Conservation (phyloP, 2,797 vertebrate genomes). For the Aselliscus stoliczkanus region DNA sequence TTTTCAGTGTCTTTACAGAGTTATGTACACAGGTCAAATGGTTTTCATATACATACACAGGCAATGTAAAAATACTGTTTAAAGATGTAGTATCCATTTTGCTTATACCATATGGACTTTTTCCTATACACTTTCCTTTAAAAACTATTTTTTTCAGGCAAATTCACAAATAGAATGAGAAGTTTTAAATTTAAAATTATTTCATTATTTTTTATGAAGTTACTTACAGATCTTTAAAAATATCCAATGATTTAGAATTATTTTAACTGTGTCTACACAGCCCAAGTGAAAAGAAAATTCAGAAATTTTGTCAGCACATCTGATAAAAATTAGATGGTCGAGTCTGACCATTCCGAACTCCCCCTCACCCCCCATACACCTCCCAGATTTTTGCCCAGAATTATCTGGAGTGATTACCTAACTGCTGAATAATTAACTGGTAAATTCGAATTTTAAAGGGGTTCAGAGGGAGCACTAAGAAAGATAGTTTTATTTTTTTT, state of each 20-base stretch:
- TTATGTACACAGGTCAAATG: conserved; percentile 87
- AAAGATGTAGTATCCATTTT: conserved; percentile 84
- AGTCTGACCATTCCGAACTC: conserved; percentile 44
- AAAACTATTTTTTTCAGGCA: conserved; percentile 59
- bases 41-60: conserved; percentile 81
- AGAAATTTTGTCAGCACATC: conserved; percentile 10
- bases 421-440: conserved; percentile 46
- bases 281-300: conserved; percentile 36
- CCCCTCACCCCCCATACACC: neutral
- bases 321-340: conserved; percentile 9
- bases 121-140: conserved; percentile 15
- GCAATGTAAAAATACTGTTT: conserved; percentile 85
- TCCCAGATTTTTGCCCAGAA: conserved; percentile 34
- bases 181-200: conserved; percentile 59
- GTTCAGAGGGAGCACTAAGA: neutral
- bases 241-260: conserved; percentile 42
- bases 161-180: conserved; percentile 62
- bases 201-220: conserved; percentile 62
- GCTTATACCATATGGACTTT: conserved; percentile 34
- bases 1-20: conserved; percentile 99
- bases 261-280: conserved; percentile 42
- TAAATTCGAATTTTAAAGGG: conserved; percentile 44
- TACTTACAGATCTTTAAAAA: conserved; percentile 48
- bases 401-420: conserved; percentile 35
- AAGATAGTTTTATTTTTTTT: neutral